A percentile compares a stretch with the other conserved stretches of the same genome.
Conservation (phyloP, 2,797 vertebrate genomes). For the Jordanella pulchra region DNA sequence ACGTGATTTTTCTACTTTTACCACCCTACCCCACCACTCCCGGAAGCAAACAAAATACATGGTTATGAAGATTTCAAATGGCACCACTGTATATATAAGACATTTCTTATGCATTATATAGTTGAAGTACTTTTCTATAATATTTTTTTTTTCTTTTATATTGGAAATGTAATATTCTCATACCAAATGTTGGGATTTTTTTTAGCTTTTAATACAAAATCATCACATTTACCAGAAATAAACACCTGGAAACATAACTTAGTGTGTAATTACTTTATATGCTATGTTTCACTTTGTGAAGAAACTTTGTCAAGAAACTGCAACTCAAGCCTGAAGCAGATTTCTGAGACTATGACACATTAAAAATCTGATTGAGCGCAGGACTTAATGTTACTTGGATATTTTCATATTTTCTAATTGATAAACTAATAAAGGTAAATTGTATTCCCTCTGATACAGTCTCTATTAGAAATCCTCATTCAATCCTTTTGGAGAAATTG, state of each 20-base stretch:
- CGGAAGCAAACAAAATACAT: too few relatives aligned
- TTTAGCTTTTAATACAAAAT: not conserved
- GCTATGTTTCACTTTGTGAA: not conserved
- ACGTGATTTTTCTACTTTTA: too few relatives aligned
- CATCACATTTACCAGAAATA: not conserved
- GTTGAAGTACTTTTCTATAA: too few relatives aligned
- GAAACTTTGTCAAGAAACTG: not conserved
- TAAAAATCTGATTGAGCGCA: not conserved
- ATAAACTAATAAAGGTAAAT: not conserved
- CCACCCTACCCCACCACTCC: too few relatives aligned
- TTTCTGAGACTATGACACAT: not conserved
- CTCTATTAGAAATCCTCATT: not conserved
- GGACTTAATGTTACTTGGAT: not conserved
- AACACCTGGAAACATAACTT: not conserved
- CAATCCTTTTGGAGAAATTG: not conserved
- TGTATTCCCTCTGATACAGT: not conserved
- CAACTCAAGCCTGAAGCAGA: not conserved
- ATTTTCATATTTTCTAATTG: not conserved
- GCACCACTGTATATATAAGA: too few relatives aligned
- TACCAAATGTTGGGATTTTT: too few relatives aligned
- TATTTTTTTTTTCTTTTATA: too few relatives aligned
- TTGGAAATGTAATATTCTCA: too few relatives aligned
- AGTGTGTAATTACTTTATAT: not conserved
- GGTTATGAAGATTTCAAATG: too few relatives aligned
- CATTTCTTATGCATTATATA: too few relatives aligned